phyloP scores from a whole-genome alignment of 2,113 vertebrate species.

The Oriolus oriolus region DNA sequence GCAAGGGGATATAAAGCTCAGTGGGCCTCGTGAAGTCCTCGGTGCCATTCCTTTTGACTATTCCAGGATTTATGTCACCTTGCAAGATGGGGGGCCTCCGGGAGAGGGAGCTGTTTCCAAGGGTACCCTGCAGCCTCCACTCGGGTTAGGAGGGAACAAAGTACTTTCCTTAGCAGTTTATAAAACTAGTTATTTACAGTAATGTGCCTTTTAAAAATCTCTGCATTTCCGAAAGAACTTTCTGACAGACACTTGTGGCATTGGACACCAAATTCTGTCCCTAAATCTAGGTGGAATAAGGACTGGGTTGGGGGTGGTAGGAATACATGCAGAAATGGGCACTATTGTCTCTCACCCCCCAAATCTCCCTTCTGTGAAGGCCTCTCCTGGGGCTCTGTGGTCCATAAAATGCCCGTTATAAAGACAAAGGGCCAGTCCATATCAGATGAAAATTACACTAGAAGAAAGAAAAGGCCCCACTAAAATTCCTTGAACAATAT shows the following conservation, averaged over 20 bases:
- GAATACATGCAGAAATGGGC: background rate
- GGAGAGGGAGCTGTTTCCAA: background rate
- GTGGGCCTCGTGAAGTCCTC: background rate
- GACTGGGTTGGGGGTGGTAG: rapidly evolving
- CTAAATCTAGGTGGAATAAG: background rate
- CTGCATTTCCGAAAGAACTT: background rate
- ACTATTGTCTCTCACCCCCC: background rate
- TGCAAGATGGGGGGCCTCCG: background rate
- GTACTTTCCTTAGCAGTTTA: background rate
- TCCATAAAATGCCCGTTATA: background rate
- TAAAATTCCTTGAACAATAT: background rate
- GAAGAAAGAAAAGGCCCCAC: background rate
- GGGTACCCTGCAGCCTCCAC: background rate
- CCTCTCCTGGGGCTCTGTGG: background rate
- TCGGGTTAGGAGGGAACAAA: background rate
- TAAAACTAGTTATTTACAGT: background rate
- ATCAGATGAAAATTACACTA: background rate
- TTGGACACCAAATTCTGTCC: background rate
- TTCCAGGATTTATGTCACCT: background rate
- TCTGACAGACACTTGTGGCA: background rate
- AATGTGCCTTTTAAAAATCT: background rate
- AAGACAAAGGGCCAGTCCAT: background rate
- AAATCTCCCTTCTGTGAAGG: background rate
- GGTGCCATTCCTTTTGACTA: rapidly evolving
- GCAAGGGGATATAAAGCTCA: background rate